Base-by-base conservation (phyloP, 2,113 vertebrate genomes). In the Mastomys coucha region DNA sequence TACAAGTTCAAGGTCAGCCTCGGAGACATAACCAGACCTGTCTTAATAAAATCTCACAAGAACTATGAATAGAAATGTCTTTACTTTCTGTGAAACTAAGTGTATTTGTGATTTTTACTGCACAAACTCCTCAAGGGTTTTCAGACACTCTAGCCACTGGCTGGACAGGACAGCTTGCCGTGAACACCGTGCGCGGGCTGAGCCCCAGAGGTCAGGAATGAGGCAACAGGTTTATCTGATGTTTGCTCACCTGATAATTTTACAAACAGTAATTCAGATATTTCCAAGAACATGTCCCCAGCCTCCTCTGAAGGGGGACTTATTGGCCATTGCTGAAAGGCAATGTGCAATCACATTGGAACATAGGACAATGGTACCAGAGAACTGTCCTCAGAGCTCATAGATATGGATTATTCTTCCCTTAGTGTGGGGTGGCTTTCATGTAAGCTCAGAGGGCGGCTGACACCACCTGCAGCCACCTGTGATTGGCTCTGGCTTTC, bases 341-440 rank as follows among this genome's bases (percentile, higher is more conserved):
- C 96, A 81, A 63, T 72, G 39, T 39, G 51, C 51, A 58, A 42
- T 89, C 39, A 26, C 5, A 26, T 36, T 13, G 11, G 80, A 56
- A 33, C 10, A 56, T 14, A 56, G 56, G 16, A 56, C 56, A 56
- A 16, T 56, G 56, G 56, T 56, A 56, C 56, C 60, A 90, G 93
- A 91, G 28, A 45, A 96, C 86, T 81, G 93, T 69, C 60, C 58
- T 75, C 9, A 31, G 58, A 94, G 92, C 85, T 65, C 77, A 39
- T 0, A 96, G 93, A 73, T 24, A 11, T 7, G 60, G 16, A 26
- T n/a, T 26, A 56, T 51, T 87, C 11, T 53, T n/a, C 45, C 33
- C 20, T n/a, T 53, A 8, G 45, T 88, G 65, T 53, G 6, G 2
- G 8, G 20, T 53, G 45, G 20, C 65, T 70, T 70, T 53, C 33